Evolutionary conservation across 2,888 invertebrate species (phyloP).

Genomic region (Tridacna gigas): DNA sequence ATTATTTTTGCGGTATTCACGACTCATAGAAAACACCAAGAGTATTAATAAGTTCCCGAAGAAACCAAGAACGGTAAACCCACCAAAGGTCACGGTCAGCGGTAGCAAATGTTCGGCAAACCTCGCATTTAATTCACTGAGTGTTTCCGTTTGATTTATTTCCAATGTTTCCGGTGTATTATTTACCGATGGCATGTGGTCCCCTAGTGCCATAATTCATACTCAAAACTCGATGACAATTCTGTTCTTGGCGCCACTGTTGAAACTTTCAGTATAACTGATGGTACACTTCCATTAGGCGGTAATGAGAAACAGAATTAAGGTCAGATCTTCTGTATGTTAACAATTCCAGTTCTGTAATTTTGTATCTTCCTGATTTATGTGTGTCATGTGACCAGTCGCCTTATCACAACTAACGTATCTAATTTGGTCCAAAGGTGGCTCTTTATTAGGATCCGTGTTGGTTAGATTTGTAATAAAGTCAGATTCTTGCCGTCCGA

Average conservation of each 20-base stretch:
- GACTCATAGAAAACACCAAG: slow-evolving; percentile 55
- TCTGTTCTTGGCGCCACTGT: not conserved
- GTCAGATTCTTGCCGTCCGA: too few relatives aligned
- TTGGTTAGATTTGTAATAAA: too few relatives aligned
- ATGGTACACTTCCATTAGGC: not conserved
- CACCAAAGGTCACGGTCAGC: slow-evolving; percentile 51
- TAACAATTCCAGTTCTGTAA: not conserved
- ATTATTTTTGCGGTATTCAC: slow-evolving; percentile 54
- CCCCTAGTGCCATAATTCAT: not conserved
- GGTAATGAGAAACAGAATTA: too few relatives aligned
- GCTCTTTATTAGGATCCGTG: too few relatives aligned
- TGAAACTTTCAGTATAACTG: not conserved
- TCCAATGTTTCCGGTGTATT: not conserved
- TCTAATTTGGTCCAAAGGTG: too few relatives aligned
- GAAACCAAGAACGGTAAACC: slow-evolving; percentile 52
- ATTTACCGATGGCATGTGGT: not conserved
- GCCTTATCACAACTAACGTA: too few relatives aligned
- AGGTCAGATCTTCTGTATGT: not conserved
- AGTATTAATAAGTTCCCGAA: slow-evolving; percentile 53
- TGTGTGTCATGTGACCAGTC: too few relatives aligned
- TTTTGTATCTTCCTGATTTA: too few relatives aligned
- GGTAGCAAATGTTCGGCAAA: slow-evolving; percentile 52
- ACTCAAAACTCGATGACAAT: not conserved
- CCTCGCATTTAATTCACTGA: slow-evolving; percentile 47
- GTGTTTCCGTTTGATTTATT: slow-evolving; percentile 38